phyloP scores from a whole-genome alignment of 2,113 vertebrate genomes.

The Tupaia tana region DNA sequence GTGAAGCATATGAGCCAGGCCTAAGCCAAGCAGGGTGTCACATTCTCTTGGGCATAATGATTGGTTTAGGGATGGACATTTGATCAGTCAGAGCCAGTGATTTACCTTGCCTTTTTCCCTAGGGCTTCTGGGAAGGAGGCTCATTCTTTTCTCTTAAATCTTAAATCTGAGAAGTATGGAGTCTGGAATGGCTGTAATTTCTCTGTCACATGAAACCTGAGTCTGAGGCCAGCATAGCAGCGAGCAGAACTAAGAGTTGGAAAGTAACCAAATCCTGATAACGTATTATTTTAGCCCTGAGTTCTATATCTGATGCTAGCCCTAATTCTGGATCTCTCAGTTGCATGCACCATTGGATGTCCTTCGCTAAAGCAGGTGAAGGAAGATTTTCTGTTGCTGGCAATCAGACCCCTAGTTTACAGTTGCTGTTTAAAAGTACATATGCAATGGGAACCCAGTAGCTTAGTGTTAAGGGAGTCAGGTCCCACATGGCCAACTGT shows the following conservation, averaged over 20 bases:
- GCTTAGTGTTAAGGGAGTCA: no score
- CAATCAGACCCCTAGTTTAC: neutral
- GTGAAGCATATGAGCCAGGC: neutral
- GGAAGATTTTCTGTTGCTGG: conserved; percentile 13
- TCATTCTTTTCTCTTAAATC: neutral
- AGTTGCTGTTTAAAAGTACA: neutral
- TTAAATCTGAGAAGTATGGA: neutral
- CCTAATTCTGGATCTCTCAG: conserved; percentile 42
- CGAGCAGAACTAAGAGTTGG: neutral
- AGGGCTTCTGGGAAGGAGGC: neutral
- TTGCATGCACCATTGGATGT: neutral
- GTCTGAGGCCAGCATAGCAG: neutral
- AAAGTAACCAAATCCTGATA: neutral
- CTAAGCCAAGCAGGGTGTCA: neutral
- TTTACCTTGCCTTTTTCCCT: neutral
- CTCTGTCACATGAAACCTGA: neutral
- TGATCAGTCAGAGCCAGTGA: neutral
- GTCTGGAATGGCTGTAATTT: neutral
- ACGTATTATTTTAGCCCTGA: neutral
- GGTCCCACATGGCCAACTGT: no score
- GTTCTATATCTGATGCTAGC: neutral
- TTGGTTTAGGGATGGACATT: neutral
- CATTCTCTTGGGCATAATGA: neutral
- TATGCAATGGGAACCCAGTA: no score
- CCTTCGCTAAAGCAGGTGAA: conserved; percentile 11